A percentile compares a stretch with the other conserved stretches of the same genome.
Evolutionary conservation across 2,888 invertebrate genomes (phyloP).

Genomic region (Malthinus seriepunctatus): DNA sequence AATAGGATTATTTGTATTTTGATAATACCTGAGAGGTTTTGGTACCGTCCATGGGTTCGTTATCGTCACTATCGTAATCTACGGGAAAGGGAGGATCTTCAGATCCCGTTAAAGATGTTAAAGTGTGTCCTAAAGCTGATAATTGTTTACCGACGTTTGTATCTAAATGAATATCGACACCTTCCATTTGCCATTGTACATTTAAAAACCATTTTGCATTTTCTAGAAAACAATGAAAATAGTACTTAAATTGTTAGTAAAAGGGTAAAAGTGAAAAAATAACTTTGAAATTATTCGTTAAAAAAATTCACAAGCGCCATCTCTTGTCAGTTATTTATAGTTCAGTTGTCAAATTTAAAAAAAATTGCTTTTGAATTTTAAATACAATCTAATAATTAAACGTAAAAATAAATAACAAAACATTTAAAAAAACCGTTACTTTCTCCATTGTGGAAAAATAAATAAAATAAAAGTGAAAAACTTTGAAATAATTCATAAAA

Average conservation of each 20-base stretch:
- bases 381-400: too few relatives aligned
- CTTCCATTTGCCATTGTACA: conserved; percentile 99
- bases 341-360: too few relatives aligned
- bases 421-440: too few relatives aligned
- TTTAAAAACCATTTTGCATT: conserved; percentile 98
- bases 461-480: too few relatives aligned
- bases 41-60: conserved; percentile 68
- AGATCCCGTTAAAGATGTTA: conserved; percentile 91
- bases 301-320: too few relatives aligned
- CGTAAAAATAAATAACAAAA: too few relatives aligned
- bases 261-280: background rate
- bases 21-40: conserved; percentile 71
- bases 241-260: background rate
- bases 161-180: conserved; percentile 95
- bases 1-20: background rate
- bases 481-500: too few relatives aligned
- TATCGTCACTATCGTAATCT: conserved; percentile 77
- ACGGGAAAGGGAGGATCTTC: conserved; percentile 67
- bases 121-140: conserved; percentile 90
- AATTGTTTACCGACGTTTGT: conserved; percentile 95
- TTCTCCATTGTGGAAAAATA: too few relatives aligned
- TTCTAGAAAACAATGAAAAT: conserved; percentile 57
- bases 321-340: too few relatives aligned
- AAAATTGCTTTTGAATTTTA: too few relatives aligned
- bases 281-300: background rate